Evolutionary conservation across 1,140 invertebrate genomes (phyloP).

Genomic region (Diabrotica undecimpunctata): DNA sequence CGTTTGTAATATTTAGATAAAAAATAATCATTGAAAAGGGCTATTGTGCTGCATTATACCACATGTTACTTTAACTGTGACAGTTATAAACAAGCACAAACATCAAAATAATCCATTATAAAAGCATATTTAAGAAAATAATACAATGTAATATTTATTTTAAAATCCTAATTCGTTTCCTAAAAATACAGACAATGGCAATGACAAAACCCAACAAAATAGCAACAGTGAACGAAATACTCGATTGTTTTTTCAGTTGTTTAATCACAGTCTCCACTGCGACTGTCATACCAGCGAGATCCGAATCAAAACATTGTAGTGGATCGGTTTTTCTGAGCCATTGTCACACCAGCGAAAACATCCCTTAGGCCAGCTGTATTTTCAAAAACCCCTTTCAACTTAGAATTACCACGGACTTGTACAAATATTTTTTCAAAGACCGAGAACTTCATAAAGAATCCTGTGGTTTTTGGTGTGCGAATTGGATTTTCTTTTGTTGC

Average conservation of each 20-base stretch:
- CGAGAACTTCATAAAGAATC: conserved; percentile 10
- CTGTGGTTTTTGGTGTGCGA: conserved; percentile 6
- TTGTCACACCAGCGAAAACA: conserved; percentile 5
- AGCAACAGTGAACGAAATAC: background rate
- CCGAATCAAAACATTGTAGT: conserved; percentile 7
- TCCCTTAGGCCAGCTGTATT: conserved; percentile 7
- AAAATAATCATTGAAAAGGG: too few species aligned
- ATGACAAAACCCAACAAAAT: too few species aligned
- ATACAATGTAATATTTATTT: too few species aligned
- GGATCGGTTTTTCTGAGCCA: conserved; percentile 1
- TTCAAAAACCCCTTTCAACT: conserved; percentile 6
- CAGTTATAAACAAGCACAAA: too few species aligned
- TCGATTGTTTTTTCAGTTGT: conserved; percentile 7
- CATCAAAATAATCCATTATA: too few species aligned
- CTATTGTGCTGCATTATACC: too few species aligned
- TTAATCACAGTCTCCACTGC: background rate
- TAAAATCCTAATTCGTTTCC: too few species aligned
- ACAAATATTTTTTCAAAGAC: conserved; percentile 16
- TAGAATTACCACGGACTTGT: conserved; percentile 10
- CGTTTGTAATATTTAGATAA: too few species aligned
- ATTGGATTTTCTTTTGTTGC: conserved; percentile 17
- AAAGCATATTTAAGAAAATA: too few species aligned
- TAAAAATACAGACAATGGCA: too few species aligned
- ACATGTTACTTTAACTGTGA: too few species aligned
- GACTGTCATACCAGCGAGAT: background rate